Percentiles rank a stretch among this genome's conserved stretches.
Conservation (phyloP, 2,797 vertebrate species). For the Gobio occitaniae region DNA sequence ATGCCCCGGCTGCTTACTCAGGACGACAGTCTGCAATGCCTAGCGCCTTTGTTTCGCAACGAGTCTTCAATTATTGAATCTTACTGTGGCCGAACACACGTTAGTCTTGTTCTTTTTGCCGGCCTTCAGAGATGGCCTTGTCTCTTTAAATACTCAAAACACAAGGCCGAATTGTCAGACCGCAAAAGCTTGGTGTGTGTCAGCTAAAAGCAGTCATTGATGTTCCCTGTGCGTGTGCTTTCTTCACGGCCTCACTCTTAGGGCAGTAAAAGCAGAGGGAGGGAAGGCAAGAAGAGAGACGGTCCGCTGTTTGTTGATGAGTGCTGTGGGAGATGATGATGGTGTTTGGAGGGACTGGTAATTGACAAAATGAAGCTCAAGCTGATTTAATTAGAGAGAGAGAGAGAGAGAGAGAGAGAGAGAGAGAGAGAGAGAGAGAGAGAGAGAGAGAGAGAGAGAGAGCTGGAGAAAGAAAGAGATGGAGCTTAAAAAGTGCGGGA, state of each 20-base stretch:
- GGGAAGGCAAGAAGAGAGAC: conserved; percentile 1
- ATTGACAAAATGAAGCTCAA: conserved; percentile 51
- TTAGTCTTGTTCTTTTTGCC: conserved; percentile 71
- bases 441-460: neutral
- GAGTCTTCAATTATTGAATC: conserved; percentile 78
- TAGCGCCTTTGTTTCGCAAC: conserved; percentile 67
- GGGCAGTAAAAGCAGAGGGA: conserved; percentile 20
- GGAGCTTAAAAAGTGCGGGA: neutral
- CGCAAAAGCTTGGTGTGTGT: neutral
- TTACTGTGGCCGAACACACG: conserved; percentile 72
- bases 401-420: conserved; percentile 15
- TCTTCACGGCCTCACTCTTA: conserved; percentile 1
- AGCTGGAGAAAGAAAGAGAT: neutral
- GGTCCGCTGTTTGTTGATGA: conserved; percentile 50
- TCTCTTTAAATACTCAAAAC: conserved; percentile 21
- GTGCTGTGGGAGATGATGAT: conserved; percentile 45
- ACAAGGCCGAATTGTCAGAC: conserved; percentile 7
- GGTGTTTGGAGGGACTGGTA: conserved; percentile 43
- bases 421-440: conserved; percentile 3
- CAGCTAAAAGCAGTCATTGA: conserved; percentile 35
- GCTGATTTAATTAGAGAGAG: conserved; percentile 56
- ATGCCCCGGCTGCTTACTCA: conserved; percentile 53
- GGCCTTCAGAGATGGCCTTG: conserved; percentile 8
- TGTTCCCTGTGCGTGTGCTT: conserved; percentile 28
- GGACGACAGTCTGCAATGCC: conserved; percentile 42